Evolutionary conservation across 2,113 vertebrate species (phyloP).

Genomic region (Caranx ignobilis): DNA sequence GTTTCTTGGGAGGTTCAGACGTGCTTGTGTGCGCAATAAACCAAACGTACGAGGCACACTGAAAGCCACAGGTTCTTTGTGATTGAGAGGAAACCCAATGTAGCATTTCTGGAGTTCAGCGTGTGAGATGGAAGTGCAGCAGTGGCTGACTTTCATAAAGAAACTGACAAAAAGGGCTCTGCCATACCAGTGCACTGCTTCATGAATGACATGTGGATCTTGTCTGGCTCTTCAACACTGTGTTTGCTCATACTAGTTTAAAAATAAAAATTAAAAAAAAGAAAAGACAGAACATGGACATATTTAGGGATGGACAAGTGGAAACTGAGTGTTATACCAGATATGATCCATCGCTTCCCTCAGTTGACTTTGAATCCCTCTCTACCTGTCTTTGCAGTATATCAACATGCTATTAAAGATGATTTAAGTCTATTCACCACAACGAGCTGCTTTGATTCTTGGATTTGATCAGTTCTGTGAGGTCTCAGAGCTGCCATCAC

Average conservation of each 20-base stretch:
- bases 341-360: constrained; percentile 62
- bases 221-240: constrained; percentile 65
- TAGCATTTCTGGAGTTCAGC: constrained; percentile 72
- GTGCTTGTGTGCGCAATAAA: constrained; percentile 38
- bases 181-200: constrained; percentile 74
- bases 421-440: constrained; percentile 75
- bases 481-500: not conserved
- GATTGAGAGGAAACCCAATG: constrained; percentile 61
- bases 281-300: constrained; percentile 3
- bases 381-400: constrained; percentile 79
- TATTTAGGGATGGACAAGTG: constrained; percentile 46
- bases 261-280: not conserved
- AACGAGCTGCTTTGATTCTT: constrained; percentile 53
- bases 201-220: constrained; percentile 60
- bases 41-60: constrained; percentile 23
- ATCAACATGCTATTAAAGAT: constrained; percentile 85
- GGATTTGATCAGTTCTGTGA: not conserved
- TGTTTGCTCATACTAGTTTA: constrained; percentile 65
- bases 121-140: constrained; percentile 32
- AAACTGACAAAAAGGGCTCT: constrained; percentile 79
- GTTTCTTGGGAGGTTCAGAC: constrained; percentile 29
- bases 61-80: constrained; percentile 6
- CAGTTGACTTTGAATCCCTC: constrained; percentile 71
- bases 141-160: constrained; percentile 53
- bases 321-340: constrained; percentile 53